Evolutionary conservation across 2,888 invertebrate genomes (phyloP).

Genomic region (Campoplex capitator): DNA sequence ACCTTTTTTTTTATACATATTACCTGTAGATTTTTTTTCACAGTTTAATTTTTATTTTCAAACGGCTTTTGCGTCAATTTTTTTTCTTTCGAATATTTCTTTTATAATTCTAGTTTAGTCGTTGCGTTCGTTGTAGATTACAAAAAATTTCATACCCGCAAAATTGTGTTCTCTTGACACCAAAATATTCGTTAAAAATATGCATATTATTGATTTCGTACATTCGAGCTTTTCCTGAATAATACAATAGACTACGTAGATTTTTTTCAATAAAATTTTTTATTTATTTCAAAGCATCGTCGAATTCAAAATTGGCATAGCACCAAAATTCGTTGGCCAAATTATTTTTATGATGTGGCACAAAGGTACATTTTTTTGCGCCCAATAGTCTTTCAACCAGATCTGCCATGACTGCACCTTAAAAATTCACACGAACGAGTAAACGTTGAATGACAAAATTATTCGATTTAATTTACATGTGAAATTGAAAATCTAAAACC

Average conservation of each 20-base stretch:
- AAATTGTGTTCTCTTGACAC: neutral
- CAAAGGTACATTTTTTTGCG: slow-evolving; percentile 89
- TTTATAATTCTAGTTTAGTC: too few relatives aligned
- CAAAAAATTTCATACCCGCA: too few relatives aligned
- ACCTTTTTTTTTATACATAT: neutral
- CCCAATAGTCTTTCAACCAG: slow-evolving; percentile 88
- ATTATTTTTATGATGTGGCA: slow-evolving; percentile 94
- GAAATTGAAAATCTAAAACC: neutral
- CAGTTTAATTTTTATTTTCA: neutral
- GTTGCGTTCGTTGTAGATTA: too few relatives aligned
- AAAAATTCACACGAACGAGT: neutral
- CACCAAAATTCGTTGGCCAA: slow-evolving; percentile 97
- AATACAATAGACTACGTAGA: too few relatives aligned
- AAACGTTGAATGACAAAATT: slow-evolving; percentile 8
- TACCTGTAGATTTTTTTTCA: neutral
- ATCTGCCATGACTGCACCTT: slow-evolving; percentile 91
- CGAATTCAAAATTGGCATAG: slow-evolving; percentile 94
- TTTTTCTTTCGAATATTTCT: neutral
- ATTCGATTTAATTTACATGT: neutral
- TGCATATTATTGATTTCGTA: neutral
- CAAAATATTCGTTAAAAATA: neutral
- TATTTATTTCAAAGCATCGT: slow-evolving; percentile 81
- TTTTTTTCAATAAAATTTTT: neutral
- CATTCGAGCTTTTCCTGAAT: neutral
- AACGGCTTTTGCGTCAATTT: neutral